Base-by-base conservation (phyloP, 2,888 invertebrate species). In the Nymphalis polychloros region DNA sequence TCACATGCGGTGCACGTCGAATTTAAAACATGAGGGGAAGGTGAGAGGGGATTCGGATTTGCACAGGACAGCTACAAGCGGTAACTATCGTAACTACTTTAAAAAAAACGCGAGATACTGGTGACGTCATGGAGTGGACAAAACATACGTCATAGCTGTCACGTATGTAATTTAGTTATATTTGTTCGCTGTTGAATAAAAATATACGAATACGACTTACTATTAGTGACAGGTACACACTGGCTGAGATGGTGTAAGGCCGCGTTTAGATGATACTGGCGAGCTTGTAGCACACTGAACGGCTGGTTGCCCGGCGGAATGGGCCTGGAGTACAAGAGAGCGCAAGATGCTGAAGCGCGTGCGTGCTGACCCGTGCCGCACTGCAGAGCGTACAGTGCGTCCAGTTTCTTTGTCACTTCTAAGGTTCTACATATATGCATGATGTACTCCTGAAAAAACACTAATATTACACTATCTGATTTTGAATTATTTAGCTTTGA, bases 301-400 rank as follows among this genome's bases (percentile, higher is more conserved):
- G 66, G 68, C 27, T 17, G 49, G 64, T 73, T 65, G 10, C 71
- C 53, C 61, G 73, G 70, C 55, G 77, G 73, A 59, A 74, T 70
- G 6, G 84, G 93, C 64, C 94, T 92, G n/a, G 94, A 91, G 85
- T 96, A 97, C 81, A 96, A 95, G 70, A 94, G 93, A 62, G 96
- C 96, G 81, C 97, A 96, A 0, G 96, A 96, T 91, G 97, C 96
- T 7, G 96, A 94, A 0, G 97, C 96, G 64, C 97, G 93, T 49
- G 97, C 94, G 71, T 94, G 94, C 84, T 97, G 97, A 49, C 94
- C 94, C 81, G 96, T 94, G 63, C 94, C 94, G 62, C 95, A 89
- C 81, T 97, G 97, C 55, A 97, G 84, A 71, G 95, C 94, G 87
- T 96, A 96, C 8, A 97, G 87, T n/a, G 95, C 95, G 71, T 96